Evolutionary conservation across 2,113 vertebrate genomes (phyloP), one percentile per base, ranked within the genome.

Genomic region (Blennius ocellaris): DNA sequence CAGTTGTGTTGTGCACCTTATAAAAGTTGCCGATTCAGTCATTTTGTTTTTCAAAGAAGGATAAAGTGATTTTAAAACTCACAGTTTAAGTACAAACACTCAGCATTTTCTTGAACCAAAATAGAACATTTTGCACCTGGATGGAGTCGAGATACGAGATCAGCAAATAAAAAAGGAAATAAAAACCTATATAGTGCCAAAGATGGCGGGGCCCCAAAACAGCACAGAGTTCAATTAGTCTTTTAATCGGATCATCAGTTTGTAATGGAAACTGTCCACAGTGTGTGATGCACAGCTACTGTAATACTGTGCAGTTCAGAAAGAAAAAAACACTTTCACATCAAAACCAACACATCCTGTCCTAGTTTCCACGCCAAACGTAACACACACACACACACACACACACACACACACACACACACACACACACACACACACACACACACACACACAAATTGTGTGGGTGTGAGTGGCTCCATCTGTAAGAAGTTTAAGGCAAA

Each of bases 341-440:
- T 82, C 67, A 8, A 86, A 80, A 78, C 69, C 76, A 30, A 47
- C 38, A 83, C 79, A 83, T 87, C 86, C 90, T 85, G 80, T 90
- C 62, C 21, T 37, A 6, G n/a, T 65, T 55, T 40, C 47, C 59
- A 62, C 47, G 80, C 84, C 87, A 87, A 71, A 80, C 52, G 7
- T 78, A 45, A 61, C 76, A 69, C 60, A 74, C 10, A 47, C 40
- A 71, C 37, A 54, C 47, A 53, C 53, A 60, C 54, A 43, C 51
- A 41, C 62, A 64, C 45, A 61, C 21, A 70, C 30, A 55, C 69
- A 70, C 43, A 57, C 53, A 58, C 51, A 55, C 40, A 44, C 12
- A 1, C 38, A 53, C 41, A 43, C 41, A 43, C 41, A 43, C 41
- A 48, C 45, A 48, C 45, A 48, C 45, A 48, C 11, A 48, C 45